Base-by-base conservation (phyloP, 2,113 vertebrate species). In the Ictalurus punctatus region DNA sequence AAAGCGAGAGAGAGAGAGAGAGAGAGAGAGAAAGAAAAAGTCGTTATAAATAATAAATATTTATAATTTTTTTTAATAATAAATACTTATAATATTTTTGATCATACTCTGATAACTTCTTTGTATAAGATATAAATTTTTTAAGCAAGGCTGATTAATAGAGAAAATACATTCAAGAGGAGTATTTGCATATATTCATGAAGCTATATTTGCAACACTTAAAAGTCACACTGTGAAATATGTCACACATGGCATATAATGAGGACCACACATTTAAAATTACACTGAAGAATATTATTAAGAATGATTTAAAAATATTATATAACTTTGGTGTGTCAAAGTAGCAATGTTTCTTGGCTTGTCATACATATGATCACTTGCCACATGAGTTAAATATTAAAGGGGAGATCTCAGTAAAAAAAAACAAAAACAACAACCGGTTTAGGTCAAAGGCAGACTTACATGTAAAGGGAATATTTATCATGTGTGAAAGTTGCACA, bases 181-280 rank as follows among this genome's bases (percentile, higher is more conserved):
- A 30, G 63, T 30, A 56, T 81, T 30, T 81, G 13, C 44, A 84
- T n/a, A 48, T 83, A 83, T 71, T 65, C 52, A 82, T 76, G 19
- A 65, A 65, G 71, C 40, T 88, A 76, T 52, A 52, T 86, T 79
- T 89, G 86, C 78, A 85, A 17, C 14, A 37, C 7, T 34, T 67
- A 73, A 63, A 44, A 25, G 9, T 10, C 37, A 56, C 10, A 79
- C 25, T 8, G 25, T 2, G 4, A 82, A 82, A 63, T 40, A 59
- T 59, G 34, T 3, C n/a, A 48, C 12, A 23, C 48, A 21, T n/a
- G 40, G 30, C 19, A 44, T 25, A 44, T 25, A 25, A 25, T 44
- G 34, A 67, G 34, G 12, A 27, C 82, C 34, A 13, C 9, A 65
- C 14, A n/a, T 40, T 83, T 83, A 25, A 61, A 83, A 61, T 40